phyloP scores from a whole-genome alignment of 2,113 vertebrate species.

The Heterocephalus glaber region DNA sequence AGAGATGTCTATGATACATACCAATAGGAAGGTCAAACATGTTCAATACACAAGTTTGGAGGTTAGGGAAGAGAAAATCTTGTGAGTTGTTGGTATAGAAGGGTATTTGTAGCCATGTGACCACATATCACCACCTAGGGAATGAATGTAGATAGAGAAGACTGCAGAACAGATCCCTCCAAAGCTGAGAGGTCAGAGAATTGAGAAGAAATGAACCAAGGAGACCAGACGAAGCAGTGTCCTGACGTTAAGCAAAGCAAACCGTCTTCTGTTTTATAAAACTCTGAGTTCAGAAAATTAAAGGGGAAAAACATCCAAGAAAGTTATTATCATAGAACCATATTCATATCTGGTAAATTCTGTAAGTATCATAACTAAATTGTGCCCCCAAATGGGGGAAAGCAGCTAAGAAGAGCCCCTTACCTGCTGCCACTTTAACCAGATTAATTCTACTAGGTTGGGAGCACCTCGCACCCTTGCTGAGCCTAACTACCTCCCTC shows the following conservation, averaged over 20 bases:
- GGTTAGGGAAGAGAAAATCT: not conserved
- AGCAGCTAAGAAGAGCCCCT: conserved; percentile 8
- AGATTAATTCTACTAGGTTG: not conserved
- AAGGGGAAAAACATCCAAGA: not conserved
- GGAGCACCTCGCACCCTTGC: not conserved
- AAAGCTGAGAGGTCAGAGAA: not conserved
- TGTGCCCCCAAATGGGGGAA: conserved; percentile 64
- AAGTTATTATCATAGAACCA: not conserved
- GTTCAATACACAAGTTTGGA: not conserved
- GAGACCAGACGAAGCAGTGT: not conserved
- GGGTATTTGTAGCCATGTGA: not conserved
- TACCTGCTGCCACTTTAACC: not conserved
- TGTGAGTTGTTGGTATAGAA: not conserved
- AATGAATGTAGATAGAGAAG: not conserved
- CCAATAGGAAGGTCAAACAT: not conserved
- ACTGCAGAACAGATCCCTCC: not conserved
- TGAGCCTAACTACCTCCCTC: not conserved
- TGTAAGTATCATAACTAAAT: not conserved
- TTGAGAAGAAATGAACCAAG: not conserved
- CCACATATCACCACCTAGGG: not conserved
- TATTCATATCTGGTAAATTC: not conserved
- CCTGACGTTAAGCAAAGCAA: conserved; percentile 7
- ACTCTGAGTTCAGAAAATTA: not conserved
- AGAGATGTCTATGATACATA: not conserved
- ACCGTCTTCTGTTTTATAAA: conserved; percentile 34